Percentiles rank a stretch among this genome's conserved stretches.
These are phyloP conservation scores for Haemorhous mexicanus DNA, from an alignment of 2,113 vertebrate genomes.

Conservation along the genomic window DNA sequence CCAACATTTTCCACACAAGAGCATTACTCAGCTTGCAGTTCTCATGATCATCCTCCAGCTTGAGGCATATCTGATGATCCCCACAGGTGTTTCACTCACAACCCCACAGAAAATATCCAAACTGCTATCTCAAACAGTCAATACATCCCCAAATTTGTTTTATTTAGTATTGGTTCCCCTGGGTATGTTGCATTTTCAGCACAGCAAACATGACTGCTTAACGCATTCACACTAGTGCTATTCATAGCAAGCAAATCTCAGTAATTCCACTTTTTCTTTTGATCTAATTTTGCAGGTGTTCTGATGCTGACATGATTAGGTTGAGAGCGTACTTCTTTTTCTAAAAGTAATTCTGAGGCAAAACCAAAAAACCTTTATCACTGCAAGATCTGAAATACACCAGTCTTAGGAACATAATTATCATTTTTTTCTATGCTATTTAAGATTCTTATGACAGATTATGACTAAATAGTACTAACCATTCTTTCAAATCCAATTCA, in stretches of 20 bases:
- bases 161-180: background rate
- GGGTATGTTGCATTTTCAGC: background rate
- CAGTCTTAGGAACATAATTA: constrained; percentile 7
- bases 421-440: background rate
- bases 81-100: background rate
- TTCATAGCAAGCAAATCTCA: constrained; percentile 43
- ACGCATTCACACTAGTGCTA: constrained; percentile 10
- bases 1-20: background rate
- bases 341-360: constrained; percentile 26
- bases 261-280: constrained; percentile 44
- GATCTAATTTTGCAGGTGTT: constrained; percentile 64
- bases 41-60: background rate
- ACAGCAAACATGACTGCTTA: background rate
- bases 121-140: background rate
- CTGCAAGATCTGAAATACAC: constrained; percentile 11
- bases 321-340: background rate
- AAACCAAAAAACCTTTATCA: constrained; percentile 23
- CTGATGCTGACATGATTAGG: constrained; percentile 35
- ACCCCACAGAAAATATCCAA: background rate
- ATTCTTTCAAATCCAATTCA: constrained; percentile 29
- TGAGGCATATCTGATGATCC: background rate
- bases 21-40: background rate
- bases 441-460: constrained; percentile 3
- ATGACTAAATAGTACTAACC: constrained; percentile 22
- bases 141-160: background rate